These are phyloP conservation scores for Lepidonotus clava DNA, from an alignment of 2,888 invertebrate genomes.

Conservation along the genomic window DNA sequence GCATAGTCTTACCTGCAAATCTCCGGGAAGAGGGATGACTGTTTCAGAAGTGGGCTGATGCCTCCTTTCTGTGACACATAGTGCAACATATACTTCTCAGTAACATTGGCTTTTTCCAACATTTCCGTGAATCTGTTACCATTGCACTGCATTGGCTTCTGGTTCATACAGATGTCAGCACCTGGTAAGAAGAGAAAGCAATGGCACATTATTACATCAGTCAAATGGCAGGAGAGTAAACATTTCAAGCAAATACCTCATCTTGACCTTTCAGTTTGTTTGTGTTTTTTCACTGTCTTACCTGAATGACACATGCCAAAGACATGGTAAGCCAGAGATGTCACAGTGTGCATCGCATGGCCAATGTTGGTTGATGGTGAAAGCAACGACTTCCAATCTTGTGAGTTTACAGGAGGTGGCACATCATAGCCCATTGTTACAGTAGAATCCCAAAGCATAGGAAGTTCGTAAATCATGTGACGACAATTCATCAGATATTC, in stretches of 20 bases:
- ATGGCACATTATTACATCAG: neutral
- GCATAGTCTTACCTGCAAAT: neutral
- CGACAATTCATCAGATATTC: neutral
- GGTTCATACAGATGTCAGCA: too few relatives aligned
- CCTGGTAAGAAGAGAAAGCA: neutral
- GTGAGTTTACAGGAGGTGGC: neutral
- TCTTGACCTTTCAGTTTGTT: too few relatives aligned
- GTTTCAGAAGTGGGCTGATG: neutral
- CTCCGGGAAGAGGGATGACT: neutral
- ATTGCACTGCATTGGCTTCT: too few relatives aligned
- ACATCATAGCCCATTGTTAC: too few relatives aligned
- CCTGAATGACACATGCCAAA: neutral
- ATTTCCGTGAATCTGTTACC: neutral
- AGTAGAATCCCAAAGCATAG: neutral
- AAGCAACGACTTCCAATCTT: neutral
- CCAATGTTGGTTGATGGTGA: neutral
- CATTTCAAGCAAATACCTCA: too few relatives aligned
- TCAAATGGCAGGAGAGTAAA: too few relatives aligned
- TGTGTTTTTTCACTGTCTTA: too few relatives aligned
- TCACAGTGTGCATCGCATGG: neutral
- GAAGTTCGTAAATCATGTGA: neutral
- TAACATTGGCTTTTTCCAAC: neutral
- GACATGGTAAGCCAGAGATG: neutral
- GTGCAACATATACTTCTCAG: neutral
- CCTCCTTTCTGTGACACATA: neutral